phyloP scores from a whole-genome alignment of 2,113 vertebrate genomes.

The Mustelus asterias region DNA sequence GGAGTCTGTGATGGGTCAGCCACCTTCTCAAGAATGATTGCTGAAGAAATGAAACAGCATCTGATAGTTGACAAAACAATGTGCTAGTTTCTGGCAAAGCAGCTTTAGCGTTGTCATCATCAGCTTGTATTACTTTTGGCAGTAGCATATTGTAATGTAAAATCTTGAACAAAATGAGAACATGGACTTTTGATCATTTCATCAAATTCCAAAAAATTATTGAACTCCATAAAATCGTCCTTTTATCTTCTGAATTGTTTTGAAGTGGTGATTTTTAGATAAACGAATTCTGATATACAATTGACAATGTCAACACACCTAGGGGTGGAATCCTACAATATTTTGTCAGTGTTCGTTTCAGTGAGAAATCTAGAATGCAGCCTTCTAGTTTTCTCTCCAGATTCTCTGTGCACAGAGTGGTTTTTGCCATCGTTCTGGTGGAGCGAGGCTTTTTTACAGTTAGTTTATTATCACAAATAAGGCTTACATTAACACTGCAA shows the following conservation, averaged over 20 bases:
- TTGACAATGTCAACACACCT: neutral
- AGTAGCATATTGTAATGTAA: neutral
- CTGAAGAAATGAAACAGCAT: neutral
- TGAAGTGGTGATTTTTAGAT: conserved; percentile 18
- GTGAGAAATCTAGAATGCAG: too few relatives aligned
- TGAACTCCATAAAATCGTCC: neutral
- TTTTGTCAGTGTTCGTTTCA: too few relatives aligned
- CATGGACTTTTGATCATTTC: neutral
- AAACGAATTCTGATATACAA: neutral
- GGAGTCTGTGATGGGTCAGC: neutral
- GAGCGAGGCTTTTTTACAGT: too few relatives aligned
- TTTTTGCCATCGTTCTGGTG: too few relatives aligned
- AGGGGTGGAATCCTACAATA: too few relatives aligned
- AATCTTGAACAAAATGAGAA: neutral
- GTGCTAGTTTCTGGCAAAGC: conserved; percentile 1
- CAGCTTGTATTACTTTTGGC: neutral
- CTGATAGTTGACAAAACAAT: neutral
- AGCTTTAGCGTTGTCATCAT: neutral
- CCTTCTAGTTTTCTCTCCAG: too few relatives aligned
- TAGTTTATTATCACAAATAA: too few relatives aligned
- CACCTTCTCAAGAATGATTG: neutral
- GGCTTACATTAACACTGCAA: too few relatives aligned
- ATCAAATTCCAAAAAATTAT: neutral
- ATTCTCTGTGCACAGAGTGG: too few relatives aligned
- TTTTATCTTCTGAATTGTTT: neutral